Conservation (phyloP, 2,113 vertebrate genomes). For the Centropristis striata region DNA sequence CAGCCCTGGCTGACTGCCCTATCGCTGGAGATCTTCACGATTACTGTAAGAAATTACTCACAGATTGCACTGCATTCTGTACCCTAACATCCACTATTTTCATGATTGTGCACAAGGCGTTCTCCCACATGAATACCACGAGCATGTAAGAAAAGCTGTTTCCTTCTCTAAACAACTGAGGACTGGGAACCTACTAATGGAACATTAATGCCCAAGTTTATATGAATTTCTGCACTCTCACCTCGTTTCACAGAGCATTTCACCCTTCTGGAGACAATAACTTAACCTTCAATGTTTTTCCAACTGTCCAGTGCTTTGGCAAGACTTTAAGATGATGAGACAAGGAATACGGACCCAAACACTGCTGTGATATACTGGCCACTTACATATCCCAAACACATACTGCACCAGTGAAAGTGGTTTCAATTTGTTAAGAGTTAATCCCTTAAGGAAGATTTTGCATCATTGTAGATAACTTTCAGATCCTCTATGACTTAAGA, state of each 20-base stretch:
- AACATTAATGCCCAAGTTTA: constrained; percentile 56
- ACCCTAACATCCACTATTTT: constrained; percentile 21
- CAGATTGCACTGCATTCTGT: constrained; percentile 77
- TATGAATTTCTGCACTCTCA: constrained; percentile 32
- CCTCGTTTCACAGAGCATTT: constrained; percentile 33
- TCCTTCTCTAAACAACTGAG: constrained; percentile 61
- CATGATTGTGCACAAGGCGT: constrained; percentile 23
- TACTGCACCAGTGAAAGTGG: constrained; percentile 48
- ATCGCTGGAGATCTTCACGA: constrained; percentile 70
- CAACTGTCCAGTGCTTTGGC: constrained; percentile 15
- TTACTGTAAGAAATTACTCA: constrained; percentile 83
- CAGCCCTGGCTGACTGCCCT: constrained; percentile 63
- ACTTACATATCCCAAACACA: constrained; percentile 53
- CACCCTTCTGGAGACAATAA: constrained; percentile 26
- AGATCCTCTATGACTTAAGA: constrained; percentile 6
- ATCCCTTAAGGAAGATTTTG: constrained; percentile 32
- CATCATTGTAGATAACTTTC: constrained; percentile 4
- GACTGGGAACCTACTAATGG: constrained; percentile 50
- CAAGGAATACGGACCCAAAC: neutral
- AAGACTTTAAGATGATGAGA: neutral
- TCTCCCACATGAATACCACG: constrained; percentile 37
- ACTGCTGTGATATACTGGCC: constrained; percentile 24
- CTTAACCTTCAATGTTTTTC: constrained; percentile 20
- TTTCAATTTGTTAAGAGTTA: constrained; percentile 42
- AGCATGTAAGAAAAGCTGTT: constrained; percentile 41